Conservation (phyloP, 1,140 invertebrate genomes). For the Trinorchestia longiramus region DNA sequence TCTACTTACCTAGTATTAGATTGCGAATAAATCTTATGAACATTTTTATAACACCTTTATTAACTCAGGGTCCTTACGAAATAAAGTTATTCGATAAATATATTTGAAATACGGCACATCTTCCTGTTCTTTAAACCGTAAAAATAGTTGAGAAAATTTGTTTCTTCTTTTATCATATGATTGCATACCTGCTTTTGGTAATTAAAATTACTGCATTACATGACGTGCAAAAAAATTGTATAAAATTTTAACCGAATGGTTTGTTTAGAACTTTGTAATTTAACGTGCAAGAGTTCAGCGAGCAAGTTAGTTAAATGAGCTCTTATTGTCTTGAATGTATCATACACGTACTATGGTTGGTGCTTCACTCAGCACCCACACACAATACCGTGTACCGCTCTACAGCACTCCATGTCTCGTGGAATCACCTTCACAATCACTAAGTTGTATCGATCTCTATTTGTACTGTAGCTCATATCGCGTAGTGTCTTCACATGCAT, state of each 20-base stretch:
- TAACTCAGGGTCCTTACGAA: background rate
- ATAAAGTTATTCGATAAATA: background rate
- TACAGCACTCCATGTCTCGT: background rate
- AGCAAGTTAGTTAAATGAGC: background rate
- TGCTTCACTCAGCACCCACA: background rate
- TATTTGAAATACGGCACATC: background rate
- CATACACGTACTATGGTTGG: background rate
- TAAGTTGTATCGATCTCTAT: constrained; percentile 20
- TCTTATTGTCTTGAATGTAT: background rate
- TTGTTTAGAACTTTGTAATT: background rate
- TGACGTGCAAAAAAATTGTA: background rate
- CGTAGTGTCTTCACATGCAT: background rate
- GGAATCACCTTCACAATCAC: constrained; percentile 37
- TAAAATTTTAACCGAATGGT: background rate
- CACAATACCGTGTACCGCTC: background rate
- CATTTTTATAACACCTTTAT: background rate
- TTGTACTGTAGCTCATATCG: background rate
- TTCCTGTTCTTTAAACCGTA: background rate
- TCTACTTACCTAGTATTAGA: background rate
- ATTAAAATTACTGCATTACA: background rate
- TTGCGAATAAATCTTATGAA: background rate
- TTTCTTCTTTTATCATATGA: too few species aligned
- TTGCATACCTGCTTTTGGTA: background rate
- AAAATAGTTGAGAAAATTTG: background rate
- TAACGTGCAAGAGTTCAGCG: background rate